These are phyloP conservation scores for Elaeidobius kamerunicus DNA, from an alignment of 2,888 invertebrate genomes.

Conservation along the genomic window DNA sequence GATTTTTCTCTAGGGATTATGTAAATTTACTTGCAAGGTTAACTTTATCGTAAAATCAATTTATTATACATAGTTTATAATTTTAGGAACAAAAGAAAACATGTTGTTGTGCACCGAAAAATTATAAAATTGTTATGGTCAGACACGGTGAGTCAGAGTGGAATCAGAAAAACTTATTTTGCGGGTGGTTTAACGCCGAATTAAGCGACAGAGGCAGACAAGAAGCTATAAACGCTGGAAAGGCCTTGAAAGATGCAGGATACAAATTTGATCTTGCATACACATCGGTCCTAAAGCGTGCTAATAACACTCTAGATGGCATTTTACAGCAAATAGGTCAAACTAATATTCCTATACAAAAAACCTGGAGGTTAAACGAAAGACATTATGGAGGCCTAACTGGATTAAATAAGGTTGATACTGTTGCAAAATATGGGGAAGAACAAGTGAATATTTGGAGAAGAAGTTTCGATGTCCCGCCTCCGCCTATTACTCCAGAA, in stretches of 20 bases:
- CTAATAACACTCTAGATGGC: conserved; percentile 67
- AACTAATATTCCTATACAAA: conserved; percentile 62
- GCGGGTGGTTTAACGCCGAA: conserved; percentile 60
- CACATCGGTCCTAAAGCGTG: conserved; percentile 76
- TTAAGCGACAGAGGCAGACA: conserved; percentile 61
- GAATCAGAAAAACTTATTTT: conserved; percentile 59
- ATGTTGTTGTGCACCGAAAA: conserved; percentile 19
- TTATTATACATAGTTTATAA: conserved; percentile 7
- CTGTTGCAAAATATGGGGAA: conserved; percentile 82
- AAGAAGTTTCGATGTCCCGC: conserved; percentile 77
- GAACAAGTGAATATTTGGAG: conserved; percentile 77
- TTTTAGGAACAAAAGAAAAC: conserved; percentile 18
- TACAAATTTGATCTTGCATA: conserved; percentile 76
- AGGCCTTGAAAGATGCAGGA: conserved; percentile 66
- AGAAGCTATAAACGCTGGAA: conserved; percentile 70
- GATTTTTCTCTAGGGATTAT: conserved; percentile 14
- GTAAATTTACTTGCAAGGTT: conserved; percentile 7
- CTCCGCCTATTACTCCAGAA: conserved; percentile 74
- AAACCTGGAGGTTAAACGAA: conserved; percentile 84
- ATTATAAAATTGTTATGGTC: conserved; percentile 49
- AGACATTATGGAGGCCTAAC: conserved; percentile 86
- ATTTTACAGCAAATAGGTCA: conserved; percentile 67
- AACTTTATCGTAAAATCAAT: conserved; percentile 9
- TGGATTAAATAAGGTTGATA: conserved; percentile 73
- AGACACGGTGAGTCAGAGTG: conserved; percentile 62